Base-by-base conservation (phyloP, 2,113 vertebrate genomes). In the Gavia stellata region DNA sequence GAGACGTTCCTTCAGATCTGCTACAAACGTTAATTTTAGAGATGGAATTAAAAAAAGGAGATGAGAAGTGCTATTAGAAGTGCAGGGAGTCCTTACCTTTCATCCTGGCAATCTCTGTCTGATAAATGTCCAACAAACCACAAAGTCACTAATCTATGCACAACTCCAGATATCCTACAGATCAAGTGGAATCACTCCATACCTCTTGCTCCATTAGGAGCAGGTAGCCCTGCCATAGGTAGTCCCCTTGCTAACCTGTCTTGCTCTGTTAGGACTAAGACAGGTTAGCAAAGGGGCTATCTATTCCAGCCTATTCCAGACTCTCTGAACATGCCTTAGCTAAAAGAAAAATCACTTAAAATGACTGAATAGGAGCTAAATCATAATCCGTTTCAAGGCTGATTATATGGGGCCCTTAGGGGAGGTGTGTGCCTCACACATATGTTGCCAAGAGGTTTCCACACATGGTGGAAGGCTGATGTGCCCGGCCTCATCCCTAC, bases 1-100 rank as follows among this genome's bases (percentile, higher is more conserved):
- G 29, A 77, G 33, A 9, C 0, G 0, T n/a, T 53, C 38, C 33
- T 47, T 66, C 53, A 50, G 14, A 44, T 29, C 49, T 49, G 26
- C 9, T 7, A 31, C 36, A 56, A 65, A 40, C 1, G 2, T 44
- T 59, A 14, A 21, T 40, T 84, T 74, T 63, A 55, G 47, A 83
- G 25, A 28, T 0, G 7, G 17, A 25, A 38, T 73, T 13, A 2
- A 4, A 61, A 20, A 7, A 34, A 17, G 2, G 13, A 36, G 12
- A 16, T 18, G 15, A 14, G 73, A 59, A 78, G 12, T 47, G 33
- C 28, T 18, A 4, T 40, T 50, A 40, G 50, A 85, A 66, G 42
- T 19, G 4, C 5, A 11, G n/a, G 24, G 8, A 86, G 24, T 62
- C 17, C 42, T 77, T 78, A 29, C 20, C 28, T 78, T 88, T 73